Conservation (phyloP, 2,888 invertebrate genomes). For the Sphaerophoria taeniata region DNA sequence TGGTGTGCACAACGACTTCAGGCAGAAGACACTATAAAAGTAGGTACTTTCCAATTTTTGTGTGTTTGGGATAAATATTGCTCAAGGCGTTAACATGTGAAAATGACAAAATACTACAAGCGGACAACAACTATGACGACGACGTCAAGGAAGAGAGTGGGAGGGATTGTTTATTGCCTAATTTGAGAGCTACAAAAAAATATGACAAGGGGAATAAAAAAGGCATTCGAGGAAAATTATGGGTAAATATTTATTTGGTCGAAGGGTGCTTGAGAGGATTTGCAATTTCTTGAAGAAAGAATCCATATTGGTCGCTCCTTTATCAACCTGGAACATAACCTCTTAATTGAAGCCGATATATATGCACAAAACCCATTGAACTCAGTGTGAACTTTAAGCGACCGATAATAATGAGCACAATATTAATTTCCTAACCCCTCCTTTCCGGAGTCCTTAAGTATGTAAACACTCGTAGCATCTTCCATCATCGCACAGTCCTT, state of each 20-base stretch:
- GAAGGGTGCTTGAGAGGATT: not conserved
- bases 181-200: not conserved
- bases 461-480: too few species aligned
- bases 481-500: too few species aligned
- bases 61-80: slow-evolving; percentile 40
- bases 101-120: slow-evolving; percentile 66
- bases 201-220: slow-evolving; percentile 31
- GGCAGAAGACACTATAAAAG: slow-evolving; percentile 13
- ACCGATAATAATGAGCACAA: too few species aligned
- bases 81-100: slow-evolving; percentile 67
- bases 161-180: not conserved
- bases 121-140: not conserved
- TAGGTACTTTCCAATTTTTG: slow-evolving; percentile 32
- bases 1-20: slow-evolving; percentile 10
- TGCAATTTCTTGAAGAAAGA: too few species aligned
- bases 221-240: slow-evolving; percentile 9
- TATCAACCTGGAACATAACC: too few species aligned
- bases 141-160: slow-evolving; percentile 2
- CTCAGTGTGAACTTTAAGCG: too few species aligned
- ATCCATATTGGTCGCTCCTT: too few species aligned
- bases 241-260: not conserved
- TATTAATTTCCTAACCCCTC: too few species aligned
- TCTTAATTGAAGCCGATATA: too few species aligned
- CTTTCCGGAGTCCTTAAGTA: too few species aligned
- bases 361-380: too few species aligned